Percentiles rank a stretch among this genome's conserved stretches.
These are phyloP conservation scores for Strigamia transsilvanica DNA, from an alignment of 2,888 invertebrate genomes.

Conservation along the genomic window DNA sequence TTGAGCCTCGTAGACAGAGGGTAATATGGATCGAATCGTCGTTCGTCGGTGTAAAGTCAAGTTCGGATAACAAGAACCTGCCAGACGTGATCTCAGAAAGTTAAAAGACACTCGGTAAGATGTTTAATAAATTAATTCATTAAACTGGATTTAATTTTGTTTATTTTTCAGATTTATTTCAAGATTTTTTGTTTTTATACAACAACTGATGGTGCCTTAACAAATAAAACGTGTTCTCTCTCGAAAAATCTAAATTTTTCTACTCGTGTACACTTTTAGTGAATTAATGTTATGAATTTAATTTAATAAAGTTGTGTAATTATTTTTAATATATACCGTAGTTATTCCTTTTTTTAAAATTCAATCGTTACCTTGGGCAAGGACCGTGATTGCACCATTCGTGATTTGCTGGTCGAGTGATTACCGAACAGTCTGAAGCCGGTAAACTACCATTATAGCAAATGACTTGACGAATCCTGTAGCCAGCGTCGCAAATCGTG, in stretches of 20 bases:
- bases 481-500: not conserved
- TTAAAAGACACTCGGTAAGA: not conserved
- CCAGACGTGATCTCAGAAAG: not conserved
- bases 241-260: not conserved
- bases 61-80: not conserved
- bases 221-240: not conserved
- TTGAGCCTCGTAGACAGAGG: slow-evolving; percentile 56
- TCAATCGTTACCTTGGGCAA: not conserved
- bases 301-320: slow-evolving; percentile 20
- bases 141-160: not conserved
- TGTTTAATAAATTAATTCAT: not conserved
- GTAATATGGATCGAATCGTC: slow-evolving; percentile 92
- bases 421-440: not conserved
- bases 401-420: slow-evolving; percentile 18
- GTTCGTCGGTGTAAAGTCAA: slow-evolving; percentile 83
- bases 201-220: slow-evolving; percentile 7
- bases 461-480: slow-evolving; percentile 19
- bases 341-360: not conserved
- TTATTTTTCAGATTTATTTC: not conserved
- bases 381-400: slow-evolving; percentile 20
- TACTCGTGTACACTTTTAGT: slow-evolving; percentile 3
- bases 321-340: not conserved
- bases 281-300: not conserved
- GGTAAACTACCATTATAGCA: not conserved
- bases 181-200: not conserved